Base-by-base conservation (phyloP, 2,888 invertebrate genomes). In the Hofmannophila pseudospretella region DNA sequence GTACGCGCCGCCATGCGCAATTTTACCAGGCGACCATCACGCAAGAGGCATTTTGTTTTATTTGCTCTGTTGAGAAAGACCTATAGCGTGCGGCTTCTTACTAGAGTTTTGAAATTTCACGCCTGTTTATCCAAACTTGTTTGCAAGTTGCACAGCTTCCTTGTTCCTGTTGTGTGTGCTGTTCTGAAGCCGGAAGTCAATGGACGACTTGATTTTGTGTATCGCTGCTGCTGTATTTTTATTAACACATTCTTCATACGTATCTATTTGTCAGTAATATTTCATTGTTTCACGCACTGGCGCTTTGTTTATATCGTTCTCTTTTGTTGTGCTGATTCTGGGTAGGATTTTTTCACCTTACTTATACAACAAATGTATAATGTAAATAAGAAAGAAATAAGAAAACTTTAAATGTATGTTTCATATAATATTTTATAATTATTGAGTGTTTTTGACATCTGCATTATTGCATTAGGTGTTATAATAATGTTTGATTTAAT, bases 1-100 rank as follows among this genome's bases (percentile, higher is more conserved):
- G 41, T 46, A 62, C 65, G 54, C 52, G 51, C 63, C 71, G 67
- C 67, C 69, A 67, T 74, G 71, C 76, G 74, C 74, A 67, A 67
- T 57, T 58, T 35, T 72, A 80, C 79, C 60, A 79, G 78, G 79
- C 55, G 39, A 38, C 9, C 66, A 77, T 67, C 44, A 50, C 32
- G 11, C 34, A 52, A 49, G 52, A 66, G 67, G 12, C 9, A 14
- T 2, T 36, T 41, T 41, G 33, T 46, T 44, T 46, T 42, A 39
- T 38, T 47, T 41, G 39, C 25, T 39, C 31, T 7, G 11, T 38
- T 34, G 30, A 27, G 30, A 28, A 30, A 33, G 33, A 25, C 9
- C 2, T 10, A n/a, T 16, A 4, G 16, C 16, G 5, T 5, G 16
- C 3, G 16, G 5, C 16, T 16, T 16, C 28, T 11, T 34, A 10